Evolutionary conservation across 2,888 invertebrate genomes (phyloP).

Genomic region (Drosophila buzzatii): DNA sequence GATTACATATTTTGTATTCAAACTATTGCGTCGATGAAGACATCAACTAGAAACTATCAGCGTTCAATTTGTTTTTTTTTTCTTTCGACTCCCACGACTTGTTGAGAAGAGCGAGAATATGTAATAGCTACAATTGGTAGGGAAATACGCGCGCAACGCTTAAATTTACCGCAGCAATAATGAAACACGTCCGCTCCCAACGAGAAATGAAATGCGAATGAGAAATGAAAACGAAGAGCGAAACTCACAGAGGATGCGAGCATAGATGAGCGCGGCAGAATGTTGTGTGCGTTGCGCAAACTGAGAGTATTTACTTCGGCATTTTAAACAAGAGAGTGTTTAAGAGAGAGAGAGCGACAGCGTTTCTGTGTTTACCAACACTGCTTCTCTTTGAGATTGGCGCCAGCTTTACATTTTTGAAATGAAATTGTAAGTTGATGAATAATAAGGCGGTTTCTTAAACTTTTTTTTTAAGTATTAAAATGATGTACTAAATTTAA

Average conservation of each 20-base stretch:
- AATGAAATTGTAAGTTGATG: too few relatives aligned
- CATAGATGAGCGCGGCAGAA: constrained; percentile 31
- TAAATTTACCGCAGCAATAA: constrained; percentile 54
- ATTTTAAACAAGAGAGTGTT: background rate
- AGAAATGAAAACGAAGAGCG: constrained; percentile 51
- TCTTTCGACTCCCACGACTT: constrained; percentile 66
- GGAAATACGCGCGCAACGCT: constrained; percentile 62
- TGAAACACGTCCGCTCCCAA: constrained; percentile 62
- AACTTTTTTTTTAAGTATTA: too few relatives aligned
- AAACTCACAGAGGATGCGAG: constrained; percentile 48
- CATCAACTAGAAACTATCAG: constrained; percentile 10
- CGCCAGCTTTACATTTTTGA: background rate
- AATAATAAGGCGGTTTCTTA: too few relatives aligned
- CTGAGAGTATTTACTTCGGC: constrained; percentile 23
- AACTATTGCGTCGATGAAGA: constrained; percentile 27
- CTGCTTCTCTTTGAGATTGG: constrained; percentile 14
- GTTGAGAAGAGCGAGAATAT: constrained; percentile 66
- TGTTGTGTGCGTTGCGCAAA: constrained; percentile 53
- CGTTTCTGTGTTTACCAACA: constrained; percentile 21
- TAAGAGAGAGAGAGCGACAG: background rate
- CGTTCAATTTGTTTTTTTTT: constrained; percentile 37
- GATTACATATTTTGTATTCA: constrained; percentile 23
- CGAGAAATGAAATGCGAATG: constrained; percentile 67
- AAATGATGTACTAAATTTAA: too few relatives aligned
- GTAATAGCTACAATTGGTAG: constrained; percentile 34